Conservation (phyloP, 2,888 invertebrate species). For the Agriopis leucophaearia region DNA sequence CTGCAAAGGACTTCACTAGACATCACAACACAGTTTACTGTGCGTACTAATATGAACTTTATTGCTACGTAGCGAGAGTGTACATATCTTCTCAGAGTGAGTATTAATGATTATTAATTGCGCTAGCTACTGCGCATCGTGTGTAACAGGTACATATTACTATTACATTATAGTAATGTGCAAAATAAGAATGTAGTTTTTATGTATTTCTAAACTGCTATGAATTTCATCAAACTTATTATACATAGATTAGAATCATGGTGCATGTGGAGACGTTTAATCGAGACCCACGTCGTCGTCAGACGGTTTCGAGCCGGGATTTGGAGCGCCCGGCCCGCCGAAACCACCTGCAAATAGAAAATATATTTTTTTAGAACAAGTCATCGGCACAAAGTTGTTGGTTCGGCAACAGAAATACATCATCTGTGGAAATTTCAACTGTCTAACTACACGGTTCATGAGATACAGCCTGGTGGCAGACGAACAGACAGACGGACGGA, state of each 20-base stretch:
- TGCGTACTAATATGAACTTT: too few species aligned
- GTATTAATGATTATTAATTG: too few species aligned
- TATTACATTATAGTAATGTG: constrained; percentile 2
- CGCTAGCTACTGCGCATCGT: background rate
- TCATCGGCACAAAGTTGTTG: too few species aligned
- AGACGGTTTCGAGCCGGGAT: constrained; percentile 66
- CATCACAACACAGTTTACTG: too few species aligned
- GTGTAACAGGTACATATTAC: background rate
- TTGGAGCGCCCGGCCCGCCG: constrained; percentile 51
- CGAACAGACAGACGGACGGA: too few species aligned
- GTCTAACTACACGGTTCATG: too few species aligned
- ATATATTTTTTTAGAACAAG: background rate
- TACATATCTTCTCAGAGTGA: too few species aligned
- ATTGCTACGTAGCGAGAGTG: too few species aligned
- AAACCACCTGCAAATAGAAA: constrained; percentile 56
- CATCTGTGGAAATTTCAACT: too few species aligned
- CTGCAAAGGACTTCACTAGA: too few species aligned
- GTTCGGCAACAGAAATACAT: too few species aligned
- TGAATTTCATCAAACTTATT: constrained; percentile 20
- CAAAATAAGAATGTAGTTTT: constrained; percentile 6
- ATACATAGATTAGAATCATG: constrained; percentile 31
- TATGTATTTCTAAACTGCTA: background rate
- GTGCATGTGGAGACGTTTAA: constrained; percentile 62
- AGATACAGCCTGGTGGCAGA: too few species aligned
- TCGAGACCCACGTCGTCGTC: constrained; percentile 90